Base-by-base conservation (phyloP, 2,797 vertebrate genomes). In the Diplodus puntazzo region DNA sequence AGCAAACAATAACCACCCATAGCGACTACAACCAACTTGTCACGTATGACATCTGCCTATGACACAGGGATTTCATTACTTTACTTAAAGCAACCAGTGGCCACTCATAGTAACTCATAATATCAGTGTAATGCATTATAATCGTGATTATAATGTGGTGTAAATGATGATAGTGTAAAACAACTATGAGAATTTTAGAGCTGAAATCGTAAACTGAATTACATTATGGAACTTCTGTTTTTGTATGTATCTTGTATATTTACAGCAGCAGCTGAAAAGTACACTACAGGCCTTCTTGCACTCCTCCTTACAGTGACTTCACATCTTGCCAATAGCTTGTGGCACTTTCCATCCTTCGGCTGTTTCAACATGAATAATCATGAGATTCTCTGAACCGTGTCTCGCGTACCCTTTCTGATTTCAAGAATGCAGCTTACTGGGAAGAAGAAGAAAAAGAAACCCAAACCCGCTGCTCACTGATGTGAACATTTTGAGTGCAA, bases 281-380 rank as follows among this genome's bases (percentile, higher is more conserved):
- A 18, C 13, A 57, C 14, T 30, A 10, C 14, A 59, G 9, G 23
- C 50, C 30, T 21, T 39, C 23, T 42, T 9, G 18, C 45, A 25
- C 48, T 72, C 65, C 68, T 69, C 30, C 49, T 61, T 60, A 62
- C 67, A 65, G 34, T 72, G 63, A 73, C 70, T 73, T 79, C 49
- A 75, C 68, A 59, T 17, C 17, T 74, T 70, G 34, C 49, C 59
- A 73, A 11, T 5, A 23, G 73, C 82, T 75, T 60, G 53, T 20
- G 61, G 82, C 23, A 0, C 65, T 75, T 83, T 82, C 54, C 60
- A 73, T 84, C 77, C 75, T 75, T 70, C 66, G 46, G 27, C 58
- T 71, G 39, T 67, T 76, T 67, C 48, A 69, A 80, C 64, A 70
- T 77, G 73, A 89, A 85, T 79, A 85, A 79, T 75, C 52, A 82